A percentile compares a stretch with the other conserved stretches of the same genome.
These are phyloP conservation scores for Pelecanoides urinatrix DNA, from an alignment of 2,113 vertebrate species.

Conservation along the genomic window DNA sequence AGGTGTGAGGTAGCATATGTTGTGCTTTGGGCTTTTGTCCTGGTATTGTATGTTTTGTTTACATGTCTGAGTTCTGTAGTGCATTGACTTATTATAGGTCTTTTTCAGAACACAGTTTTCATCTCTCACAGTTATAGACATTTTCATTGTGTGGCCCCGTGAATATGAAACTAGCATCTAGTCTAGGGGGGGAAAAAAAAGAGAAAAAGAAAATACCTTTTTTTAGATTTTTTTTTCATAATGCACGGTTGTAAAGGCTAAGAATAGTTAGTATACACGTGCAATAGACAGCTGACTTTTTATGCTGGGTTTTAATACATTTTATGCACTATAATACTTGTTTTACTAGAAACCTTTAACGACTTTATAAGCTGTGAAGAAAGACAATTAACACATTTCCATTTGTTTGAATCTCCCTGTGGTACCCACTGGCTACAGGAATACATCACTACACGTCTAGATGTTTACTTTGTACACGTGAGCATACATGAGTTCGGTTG, in stretches of 20 bases:
- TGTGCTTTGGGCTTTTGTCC: slow-evolving; percentile 2
- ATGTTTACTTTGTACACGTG: neutral
- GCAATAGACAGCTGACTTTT: neutral
- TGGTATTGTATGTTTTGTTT: slow-evolving; percentile 55
- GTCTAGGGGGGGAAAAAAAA: neutral
- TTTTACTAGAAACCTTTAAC: neutral
- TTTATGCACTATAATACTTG: neutral
- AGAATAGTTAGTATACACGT: neutral
- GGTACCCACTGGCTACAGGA: neutral
- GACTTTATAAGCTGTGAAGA: neutral
- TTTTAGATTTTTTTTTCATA: neutral
- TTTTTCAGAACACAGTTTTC: slow-evolving; percentile 15
- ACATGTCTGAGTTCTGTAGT: neutral
- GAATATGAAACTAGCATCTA: neutral
- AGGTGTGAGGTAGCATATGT: slow-evolving; percentile 66
- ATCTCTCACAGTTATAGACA: neutral
- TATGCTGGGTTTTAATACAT: neutral
- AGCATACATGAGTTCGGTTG: neutral
- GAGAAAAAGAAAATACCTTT: neutral
- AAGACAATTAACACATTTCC: neutral
- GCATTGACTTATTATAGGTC: neutral
- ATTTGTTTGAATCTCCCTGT: neutral
- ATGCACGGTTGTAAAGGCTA: neutral
- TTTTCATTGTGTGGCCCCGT: neutral
- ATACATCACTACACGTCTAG: neutral